These are phyloP conservation scores for Tortrix viridana DNA, from an alignment of 2,888 invertebrate genomes.

Conservation along the genomic window DNA sequence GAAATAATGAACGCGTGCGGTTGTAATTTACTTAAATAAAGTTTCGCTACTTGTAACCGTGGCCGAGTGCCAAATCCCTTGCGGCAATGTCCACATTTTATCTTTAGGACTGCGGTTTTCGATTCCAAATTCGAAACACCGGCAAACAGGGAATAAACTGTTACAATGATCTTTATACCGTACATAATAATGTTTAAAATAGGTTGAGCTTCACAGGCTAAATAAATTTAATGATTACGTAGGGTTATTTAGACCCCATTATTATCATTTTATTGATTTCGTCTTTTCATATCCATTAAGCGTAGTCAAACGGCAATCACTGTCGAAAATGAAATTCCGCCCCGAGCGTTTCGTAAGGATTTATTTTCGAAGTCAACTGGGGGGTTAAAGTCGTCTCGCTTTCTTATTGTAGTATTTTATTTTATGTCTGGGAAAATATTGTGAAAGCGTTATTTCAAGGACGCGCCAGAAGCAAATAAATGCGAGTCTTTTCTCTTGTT, in stretches of 20 bases:
- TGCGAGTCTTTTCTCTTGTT: neutral
- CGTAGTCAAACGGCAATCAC: constrained; percentile 7
- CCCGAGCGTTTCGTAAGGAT: constrained; percentile 2
- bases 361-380: constrained; percentile 15
- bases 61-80: constrained; percentile 32
- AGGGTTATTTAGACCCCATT: constrained; percentile 13
- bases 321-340: constrained; percentile 17
- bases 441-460: constrained; percentile 7
- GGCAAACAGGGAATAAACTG: constrained; percentile 5
- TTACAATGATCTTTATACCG: constrained; percentile 10
- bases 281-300: constrained; percentile 24
- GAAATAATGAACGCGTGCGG: constrained; percentile 24
- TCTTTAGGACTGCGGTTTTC: constrained; percentile 31
- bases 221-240: constrained; percentile 14
- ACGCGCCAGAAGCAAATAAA: constrained; percentile 12
- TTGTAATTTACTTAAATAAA: constrained; percentile 37
- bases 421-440: constrained; percentile 20
- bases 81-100: constrained; percentile 32
- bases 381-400: constrained; percentile 11
- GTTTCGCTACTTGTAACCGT: constrained; percentile 33
- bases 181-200: constrained; percentile 8
- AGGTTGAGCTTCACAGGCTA: neutral
- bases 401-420: constrained; percentile 15
- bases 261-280: constrained; percentile 29
- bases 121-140: constrained; percentile 26